Conservation (phyloP, 30 jellyfish, hydroid and myxozoan species). For the Sanderia malayensis region DNA sequence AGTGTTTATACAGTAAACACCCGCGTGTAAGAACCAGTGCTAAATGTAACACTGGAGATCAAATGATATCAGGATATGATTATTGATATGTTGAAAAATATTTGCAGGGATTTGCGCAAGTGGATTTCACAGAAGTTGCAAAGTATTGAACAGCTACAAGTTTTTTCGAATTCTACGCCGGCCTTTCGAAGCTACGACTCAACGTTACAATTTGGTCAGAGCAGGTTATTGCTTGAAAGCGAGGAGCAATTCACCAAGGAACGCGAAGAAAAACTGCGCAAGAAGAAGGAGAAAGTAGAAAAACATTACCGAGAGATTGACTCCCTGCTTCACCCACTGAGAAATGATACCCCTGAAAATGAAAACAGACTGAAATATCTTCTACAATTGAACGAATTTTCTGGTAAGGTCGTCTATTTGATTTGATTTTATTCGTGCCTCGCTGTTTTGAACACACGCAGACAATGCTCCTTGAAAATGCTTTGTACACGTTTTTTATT, state of each 20-base stretch:
- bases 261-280: conserved; percentile 37
- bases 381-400: conserved; percentile 6
- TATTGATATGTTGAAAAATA: too few species aligned
- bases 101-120: conserved; percentile 49
- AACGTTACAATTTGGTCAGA: conserved; percentile 1
- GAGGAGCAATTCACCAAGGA: neutral
- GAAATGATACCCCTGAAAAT: conserved; percentile 5
- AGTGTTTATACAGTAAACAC: too few species aligned
- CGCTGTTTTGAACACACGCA: too few species aligned
- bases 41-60: too few species aligned
- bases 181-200: neutral
- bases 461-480: too few species aligned
- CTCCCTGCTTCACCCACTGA: conserved; percentile 38
- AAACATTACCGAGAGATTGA: conserved; percentile 46
- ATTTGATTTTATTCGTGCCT: too few species aligned
- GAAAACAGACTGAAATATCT: conserved; percentile 14
- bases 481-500: too few species aligned
- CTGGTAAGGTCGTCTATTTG: neutral
- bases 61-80: too few species aligned
- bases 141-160: neutral
- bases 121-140: conserved; percentile 46
- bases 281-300: conserved; percentile 50
- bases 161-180: conserved; percentile 3
- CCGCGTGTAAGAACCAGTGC: too few species aligned
- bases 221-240: too few species aligned